A percentile compares a stretch with the other conserved stretches of the same genome.
These are phyloP conservation scores for Eciton burchellii DNA, from an alignment of 1,140 invertebrate genomes.

Conservation along the genomic window DNA sequence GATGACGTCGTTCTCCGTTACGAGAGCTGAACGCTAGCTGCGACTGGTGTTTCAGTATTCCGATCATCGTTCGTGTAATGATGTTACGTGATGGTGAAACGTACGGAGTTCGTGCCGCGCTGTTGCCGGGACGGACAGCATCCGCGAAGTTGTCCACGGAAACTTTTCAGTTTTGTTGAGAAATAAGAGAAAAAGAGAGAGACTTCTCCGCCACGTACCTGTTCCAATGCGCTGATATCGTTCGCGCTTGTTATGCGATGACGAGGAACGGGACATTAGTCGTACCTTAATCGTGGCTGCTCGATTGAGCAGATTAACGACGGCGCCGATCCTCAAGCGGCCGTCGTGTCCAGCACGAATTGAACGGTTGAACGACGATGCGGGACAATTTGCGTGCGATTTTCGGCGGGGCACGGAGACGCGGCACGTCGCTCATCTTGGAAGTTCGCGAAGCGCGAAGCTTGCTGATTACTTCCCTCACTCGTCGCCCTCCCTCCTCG, in stretches of 20 bases:
- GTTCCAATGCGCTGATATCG: not conserved
- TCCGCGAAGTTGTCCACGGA: too few species aligned
- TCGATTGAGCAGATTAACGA: slow-evolving; percentile 11
- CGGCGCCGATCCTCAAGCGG: slow-evolving; percentile 15
- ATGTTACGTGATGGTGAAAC: too few species aligned
- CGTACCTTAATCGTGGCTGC: slow-evolving; percentile 5
- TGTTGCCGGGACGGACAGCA: too few species aligned
- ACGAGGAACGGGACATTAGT: not conserved
- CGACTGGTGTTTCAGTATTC: too few species aligned
- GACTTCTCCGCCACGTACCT: not conserved
- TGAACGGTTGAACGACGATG: slow-evolving; percentile 15
- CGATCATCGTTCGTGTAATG: too few species aligned
- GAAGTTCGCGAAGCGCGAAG: too few species aligned
- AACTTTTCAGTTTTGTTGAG: not conserved
- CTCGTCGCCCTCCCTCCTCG: slow-evolving; percentile 19
- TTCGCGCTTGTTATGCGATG: not conserved
- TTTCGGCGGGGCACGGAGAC: slow-evolving; percentile 19
- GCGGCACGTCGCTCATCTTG: slow-evolving; percentile 18
- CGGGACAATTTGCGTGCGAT: slow-evolving; percentile 34
- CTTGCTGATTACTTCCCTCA: slow-evolving; percentile 13
- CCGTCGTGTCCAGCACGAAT: slow-evolving; percentile 25
- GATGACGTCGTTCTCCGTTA: too few species aligned
- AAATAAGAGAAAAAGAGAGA: not conserved
- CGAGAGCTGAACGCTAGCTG: too few species aligned
- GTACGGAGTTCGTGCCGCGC: too few species aligned